These are phyloP conservation scores for Taenioides sp. DNA, from an alignment of 2,797 vertebrate species.

Conservation along the genomic window DNA sequence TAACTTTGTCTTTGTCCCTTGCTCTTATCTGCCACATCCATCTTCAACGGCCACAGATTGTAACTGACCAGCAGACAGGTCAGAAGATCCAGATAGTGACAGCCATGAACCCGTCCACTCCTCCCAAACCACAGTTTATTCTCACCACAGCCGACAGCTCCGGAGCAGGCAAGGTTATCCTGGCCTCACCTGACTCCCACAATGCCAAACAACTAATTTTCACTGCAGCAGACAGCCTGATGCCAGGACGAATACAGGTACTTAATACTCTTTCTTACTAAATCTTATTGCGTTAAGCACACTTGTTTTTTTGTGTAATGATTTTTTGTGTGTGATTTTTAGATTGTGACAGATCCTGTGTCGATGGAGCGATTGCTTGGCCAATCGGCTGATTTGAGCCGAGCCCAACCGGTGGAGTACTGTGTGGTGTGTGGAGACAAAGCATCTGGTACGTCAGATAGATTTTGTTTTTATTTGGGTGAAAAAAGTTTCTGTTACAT, in stretches of 20 bases:
- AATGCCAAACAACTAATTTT: conserved; percentile 95
- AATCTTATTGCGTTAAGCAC: background rate
- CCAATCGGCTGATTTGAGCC: conserved; percentile 87
- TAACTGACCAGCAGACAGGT: conserved; percentile 95
- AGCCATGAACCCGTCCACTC: conserved; percentile 87
- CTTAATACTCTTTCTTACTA: background rate
- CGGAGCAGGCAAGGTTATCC: conserved; percentile 91
- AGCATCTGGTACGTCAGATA: conserved; percentile 86
- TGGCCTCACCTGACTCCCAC: conserved; percentile 88
- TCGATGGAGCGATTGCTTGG: conserved; percentile 93
- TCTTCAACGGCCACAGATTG: conserved; percentile 80
- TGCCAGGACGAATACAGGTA: conserved; percentile 97
- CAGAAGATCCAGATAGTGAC: conserved; percentile 98
- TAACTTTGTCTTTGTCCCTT: background rate
- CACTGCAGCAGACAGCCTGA: conserved; percentile 89
- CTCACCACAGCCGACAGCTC: conserved; percentile 91
- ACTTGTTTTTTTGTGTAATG: background rate
- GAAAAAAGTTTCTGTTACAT: background rate
- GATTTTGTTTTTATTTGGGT: background rate
- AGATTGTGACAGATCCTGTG: conserved; percentile 96
- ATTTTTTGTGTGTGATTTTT: conserved; percentile 26
- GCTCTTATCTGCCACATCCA: conserved; percentile 17
- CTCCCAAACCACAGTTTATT: conserved; percentile 93
- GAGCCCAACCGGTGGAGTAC: conserved; percentile 93
- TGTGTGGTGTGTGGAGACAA: conserved; percentile 98